Conservation (phyloP, 1,140 invertebrate species). For the Drosophila kohkoa region DNA sequence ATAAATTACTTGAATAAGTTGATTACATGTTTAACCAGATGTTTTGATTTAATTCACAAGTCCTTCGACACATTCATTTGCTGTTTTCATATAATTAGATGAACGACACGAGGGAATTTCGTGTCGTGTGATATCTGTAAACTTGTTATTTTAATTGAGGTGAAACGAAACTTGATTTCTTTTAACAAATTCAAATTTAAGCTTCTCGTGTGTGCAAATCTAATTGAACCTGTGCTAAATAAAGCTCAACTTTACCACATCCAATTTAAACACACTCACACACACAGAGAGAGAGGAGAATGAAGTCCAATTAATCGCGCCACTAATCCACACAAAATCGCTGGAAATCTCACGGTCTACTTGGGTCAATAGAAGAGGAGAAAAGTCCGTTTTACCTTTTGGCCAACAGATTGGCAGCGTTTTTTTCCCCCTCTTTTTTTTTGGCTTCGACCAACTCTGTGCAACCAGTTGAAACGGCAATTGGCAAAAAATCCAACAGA, state of each 20-base stretch:
- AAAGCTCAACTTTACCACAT: background rate
- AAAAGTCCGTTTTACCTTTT: background rate
- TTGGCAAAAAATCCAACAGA: background rate
- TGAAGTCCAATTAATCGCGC: constrained; percentile 63
- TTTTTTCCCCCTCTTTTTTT: background rate
- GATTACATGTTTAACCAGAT: no score
- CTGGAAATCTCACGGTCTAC: constrained; percentile 59
- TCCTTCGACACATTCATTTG: no score
- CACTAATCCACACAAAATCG: constrained; percentile 67
- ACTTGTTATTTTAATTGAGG: background rate
- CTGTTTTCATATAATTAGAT: no score
- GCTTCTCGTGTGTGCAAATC: background rate
- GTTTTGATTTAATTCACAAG: no score
- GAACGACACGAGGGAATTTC: no score
- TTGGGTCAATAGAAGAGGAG: constrained; percentile 62
- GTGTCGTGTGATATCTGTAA: no score
- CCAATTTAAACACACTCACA: constrained; percentile 13
- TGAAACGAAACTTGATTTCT: background rate
- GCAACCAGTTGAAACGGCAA: constrained; percentile 14
- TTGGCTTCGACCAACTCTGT: background rate
- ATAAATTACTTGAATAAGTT: no score
- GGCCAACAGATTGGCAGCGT: background rate
- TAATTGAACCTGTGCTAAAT: constrained; percentile 5
- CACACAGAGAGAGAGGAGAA: constrained; percentile 2
- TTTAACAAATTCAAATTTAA: background rate